Evolutionary conservation across 2,797 vertebrate genomes (phyloP).

Genomic region (Neosilurus hyrtlii): DNA sequence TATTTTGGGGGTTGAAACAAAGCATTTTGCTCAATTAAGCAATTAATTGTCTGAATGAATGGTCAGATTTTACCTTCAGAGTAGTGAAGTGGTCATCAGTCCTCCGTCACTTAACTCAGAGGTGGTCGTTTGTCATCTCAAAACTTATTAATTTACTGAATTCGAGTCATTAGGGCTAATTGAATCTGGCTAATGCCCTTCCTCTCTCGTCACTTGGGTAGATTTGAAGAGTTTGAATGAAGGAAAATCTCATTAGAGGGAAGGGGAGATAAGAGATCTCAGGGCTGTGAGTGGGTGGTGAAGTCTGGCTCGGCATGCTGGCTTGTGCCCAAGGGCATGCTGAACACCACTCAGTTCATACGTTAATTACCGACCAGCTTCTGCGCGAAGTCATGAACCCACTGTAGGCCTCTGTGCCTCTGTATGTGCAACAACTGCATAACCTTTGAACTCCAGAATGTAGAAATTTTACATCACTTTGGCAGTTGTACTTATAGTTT

Average conservation of each 20-base stretch:
- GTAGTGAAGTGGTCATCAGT: conserved; percentile 87
- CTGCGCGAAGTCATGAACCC: conserved; percentile 60
- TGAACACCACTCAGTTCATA: conserved; percentile 72
- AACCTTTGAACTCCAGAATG: conserved; percentile 21
- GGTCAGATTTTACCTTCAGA: conserved; percentile 76
- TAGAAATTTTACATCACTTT: background rate
- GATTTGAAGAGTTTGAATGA: conserved; percentile 65
- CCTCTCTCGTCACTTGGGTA: conserved; percentile 69
- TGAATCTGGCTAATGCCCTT: conserved; percentile 88
- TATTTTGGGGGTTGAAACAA: conserved; percentile 36
- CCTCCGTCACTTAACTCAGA: conserved; percentile 76
- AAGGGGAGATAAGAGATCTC: conserved; percentile 66
- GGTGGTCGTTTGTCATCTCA: conserved; percentile 57
- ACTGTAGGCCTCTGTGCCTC: conserved; percentile 49
- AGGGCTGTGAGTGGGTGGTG: conserved; percentile 72
- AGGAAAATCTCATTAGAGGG: conserved; percentile 55
- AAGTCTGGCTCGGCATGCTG: conserved; percentile 73
- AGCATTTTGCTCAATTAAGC: conserved; percentile 18
- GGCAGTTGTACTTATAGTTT: background rate
- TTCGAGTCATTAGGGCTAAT: conserved; percentile 90
- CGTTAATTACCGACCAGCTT: conserved; percentile 76
- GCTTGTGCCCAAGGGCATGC: conserved; percentile 69
- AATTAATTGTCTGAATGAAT: conserved; percentile 27
- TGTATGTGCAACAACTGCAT: conserved; percentile 71
- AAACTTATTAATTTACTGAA: conserved; percentile 74